These are phyloP conservation scores for Eilema griseolum DNA, from an alignment of 2,888 invertebrate genomes.

Conservation along the genomic window DNA sequence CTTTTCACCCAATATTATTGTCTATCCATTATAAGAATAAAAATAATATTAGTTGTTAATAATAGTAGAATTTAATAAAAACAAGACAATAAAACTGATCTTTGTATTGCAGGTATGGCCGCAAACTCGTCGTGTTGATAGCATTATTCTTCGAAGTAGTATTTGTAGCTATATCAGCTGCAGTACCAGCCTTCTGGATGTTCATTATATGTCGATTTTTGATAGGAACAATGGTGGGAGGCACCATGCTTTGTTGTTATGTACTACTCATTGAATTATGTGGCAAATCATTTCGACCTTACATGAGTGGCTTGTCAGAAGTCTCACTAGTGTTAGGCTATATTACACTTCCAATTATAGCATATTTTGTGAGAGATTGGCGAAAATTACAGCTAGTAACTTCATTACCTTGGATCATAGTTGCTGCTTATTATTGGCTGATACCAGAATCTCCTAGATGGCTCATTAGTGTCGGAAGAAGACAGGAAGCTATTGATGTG, in stretches of 20 bases:
- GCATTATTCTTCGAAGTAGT: slow-evolving; percentile 86
- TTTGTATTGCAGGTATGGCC: slow-evolving; percentile 87
- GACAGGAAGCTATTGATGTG: slow-evolving; percentile 87
- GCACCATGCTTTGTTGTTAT: slow-evolving; percentile 89
- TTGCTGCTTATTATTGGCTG: slow-evolving; percentile 89
- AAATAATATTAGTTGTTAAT: too few relatives aligned
- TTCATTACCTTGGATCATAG: slow-evolving; percentile 82
- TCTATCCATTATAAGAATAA: neutral
- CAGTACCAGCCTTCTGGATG: slow-evolving; percentile 86
- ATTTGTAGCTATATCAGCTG: slow-evolving; percentile 85
- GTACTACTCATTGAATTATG: slow-evolving; percentile 89
- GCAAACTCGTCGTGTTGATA: slow-evolving; percentile 88
- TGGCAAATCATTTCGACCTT: slow-evolving; percentile 85
- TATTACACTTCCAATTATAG: slow-evolving; percentile 85
- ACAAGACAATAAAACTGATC: neutral
- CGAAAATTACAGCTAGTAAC: slow-evolving; percentile 86
- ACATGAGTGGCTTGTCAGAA: slow-evolving; percentile 85
- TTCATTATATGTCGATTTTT: slow-evolving; percentile 87
- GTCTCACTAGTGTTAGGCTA: slow-evolving; percentile 86
- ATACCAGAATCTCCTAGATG: slow-evolving; percentile 94
- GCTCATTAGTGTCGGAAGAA: slow-evolving; percentile 90
- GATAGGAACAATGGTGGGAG: slow-evolving; percentile 88
- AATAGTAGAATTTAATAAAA: neutral
- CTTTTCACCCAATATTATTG: too few relatives aligned
- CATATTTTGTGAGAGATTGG: slow-evolving; percentile 88